Percentiles rank a stretch among this genome's conserved stretches.
phyloP scores from a whole-genome alignment of 2,797 vertebrate species.

The Nannoperca obscura region DNA sequence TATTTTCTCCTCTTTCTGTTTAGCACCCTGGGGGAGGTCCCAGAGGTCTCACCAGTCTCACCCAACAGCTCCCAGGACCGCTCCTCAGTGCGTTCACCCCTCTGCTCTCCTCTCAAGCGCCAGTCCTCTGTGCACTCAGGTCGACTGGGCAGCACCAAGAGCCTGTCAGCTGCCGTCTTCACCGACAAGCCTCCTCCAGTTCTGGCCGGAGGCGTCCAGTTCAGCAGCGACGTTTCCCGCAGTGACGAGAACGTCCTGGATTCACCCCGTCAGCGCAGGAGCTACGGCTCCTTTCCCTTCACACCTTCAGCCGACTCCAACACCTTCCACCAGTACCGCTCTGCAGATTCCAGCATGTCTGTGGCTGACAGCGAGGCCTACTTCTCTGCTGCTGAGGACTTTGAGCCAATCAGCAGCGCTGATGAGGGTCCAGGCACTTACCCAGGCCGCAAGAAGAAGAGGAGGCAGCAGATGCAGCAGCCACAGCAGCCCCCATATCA shows the following conservation, averaged over 20 bases:
- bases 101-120: constrained; percentile 92
- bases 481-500: constrained; percentile 85
- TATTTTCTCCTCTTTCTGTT: constrained; percentile 6
- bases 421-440: constrained; percentile 98
- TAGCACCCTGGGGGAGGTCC: constrained; percentile 86
- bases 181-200: constrained; percentile 91
- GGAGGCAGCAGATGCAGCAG: constrained; percentile 88
- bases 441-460: constrained; percentile 95
- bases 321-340: constrained; percentile 98
- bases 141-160: constrained; percentile 96
- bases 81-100: constrained; percentile 89
- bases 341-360: constrained; percentile 97
- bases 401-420: constrained; percentile 95
- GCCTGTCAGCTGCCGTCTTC: constrained; percentile 94
- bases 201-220: constrained; percentile 91
- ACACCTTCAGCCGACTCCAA: constrained; percentile 96
- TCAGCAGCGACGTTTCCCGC: constrained; percentile 95
- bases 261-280: constrained; percentile 95
- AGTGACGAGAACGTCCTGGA: constrained; percentile 97
- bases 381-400: constrained; percentile 97
- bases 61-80: constrained; percentile 90
- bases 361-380: constrained; percentile 98
- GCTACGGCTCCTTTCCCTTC: constrained; percentile 97
- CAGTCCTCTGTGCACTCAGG: constrained; percentile 94
- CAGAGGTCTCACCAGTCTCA: constrained; percentile 88